Percentiles rank a stretch among this genome's conserved stretches.
Evolutionary conservation across 1,140 invertebrate genomes (phyloP).

Genomic region (Argopecten irradians): DNA sequence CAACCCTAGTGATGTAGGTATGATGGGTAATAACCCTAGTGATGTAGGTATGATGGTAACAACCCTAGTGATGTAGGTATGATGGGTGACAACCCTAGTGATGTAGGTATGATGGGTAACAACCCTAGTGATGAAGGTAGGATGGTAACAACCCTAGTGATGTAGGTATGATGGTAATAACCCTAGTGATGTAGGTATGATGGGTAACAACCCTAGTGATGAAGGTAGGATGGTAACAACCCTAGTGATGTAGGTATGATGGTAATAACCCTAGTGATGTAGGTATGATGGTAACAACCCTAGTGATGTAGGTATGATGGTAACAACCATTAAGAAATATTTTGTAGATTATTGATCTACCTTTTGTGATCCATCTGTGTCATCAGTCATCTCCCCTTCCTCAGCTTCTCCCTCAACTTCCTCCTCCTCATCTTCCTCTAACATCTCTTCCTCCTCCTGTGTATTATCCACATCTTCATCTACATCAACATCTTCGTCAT

Average conservation of each 20-base stretch:
- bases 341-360: conserved; percentile 30
- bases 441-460: background rate
- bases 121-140: background rate
- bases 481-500: conserved; percentile 41
- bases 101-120: background rate
- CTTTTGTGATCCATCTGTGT: conserved; percentile 26
- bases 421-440: conserved; percentile 32
- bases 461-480: conserved; percentile 38
- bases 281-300: background rate
- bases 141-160: background rate
- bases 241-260: background rate
- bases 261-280: background rate
- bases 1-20: background rate
- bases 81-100: background rate
- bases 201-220: too few species aligned
- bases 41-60: background rate
- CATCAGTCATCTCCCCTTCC: conserved; percentile 29
- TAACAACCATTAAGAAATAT: too few species aligned
- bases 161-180: background rate
- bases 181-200: too few species aligned
- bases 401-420: conserved; percentile 26
- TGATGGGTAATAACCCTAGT: background rate
- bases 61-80: background rate
- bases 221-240: too few species aligned
- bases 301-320: background rate